Conservation (phyloP, 2,888 invertebrate species). For the Antheraea assamensis region DNA sequence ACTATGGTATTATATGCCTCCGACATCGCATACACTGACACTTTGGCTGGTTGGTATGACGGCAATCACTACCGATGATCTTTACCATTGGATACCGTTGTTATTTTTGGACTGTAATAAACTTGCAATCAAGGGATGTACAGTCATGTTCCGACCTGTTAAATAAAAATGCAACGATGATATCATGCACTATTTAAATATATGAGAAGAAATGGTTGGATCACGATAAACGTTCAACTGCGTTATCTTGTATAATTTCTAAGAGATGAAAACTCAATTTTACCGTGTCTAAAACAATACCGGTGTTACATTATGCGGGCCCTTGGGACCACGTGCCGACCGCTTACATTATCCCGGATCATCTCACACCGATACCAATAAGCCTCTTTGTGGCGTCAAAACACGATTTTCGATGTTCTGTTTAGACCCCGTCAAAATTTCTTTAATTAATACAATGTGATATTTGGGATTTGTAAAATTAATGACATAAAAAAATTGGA, state of each 20-base stretch:
- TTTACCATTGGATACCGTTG: too few relatives aligned
- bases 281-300: constrained; percentile 19
- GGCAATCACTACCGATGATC: too few relatives aligned
- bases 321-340: constrained; percentile 8
- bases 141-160: too few relatives aligned
- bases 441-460: not conserved
- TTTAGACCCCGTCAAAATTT: not conserved
- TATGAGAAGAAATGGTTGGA: too few relatives aligned
- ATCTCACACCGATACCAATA: constrained; percentile 17
- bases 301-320: constrained; percentile 13
- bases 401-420: not conserved
- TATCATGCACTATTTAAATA: too few relatives aligned
- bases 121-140: too few relatives aligned
- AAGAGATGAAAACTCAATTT: not conserved
- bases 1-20: too few relatives aligned
- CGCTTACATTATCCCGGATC: constrained; percentile 24
- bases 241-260: not conserved
- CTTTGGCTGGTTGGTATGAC: too few relatives aligned
- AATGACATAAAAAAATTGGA: not conserved
- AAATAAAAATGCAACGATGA: too few relatives aligned
- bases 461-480: not conserved
- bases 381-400: not conserved
- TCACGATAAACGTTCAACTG: not conserved
- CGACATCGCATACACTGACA: too few relatives aligned
- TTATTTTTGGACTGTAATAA: too few relatives aligned